These are phyloP conservation scores for Acanthopagrus latus DNA, from an alignment of 2,797 vertebrate genomes.

Conservation along the genomic window DNA sequence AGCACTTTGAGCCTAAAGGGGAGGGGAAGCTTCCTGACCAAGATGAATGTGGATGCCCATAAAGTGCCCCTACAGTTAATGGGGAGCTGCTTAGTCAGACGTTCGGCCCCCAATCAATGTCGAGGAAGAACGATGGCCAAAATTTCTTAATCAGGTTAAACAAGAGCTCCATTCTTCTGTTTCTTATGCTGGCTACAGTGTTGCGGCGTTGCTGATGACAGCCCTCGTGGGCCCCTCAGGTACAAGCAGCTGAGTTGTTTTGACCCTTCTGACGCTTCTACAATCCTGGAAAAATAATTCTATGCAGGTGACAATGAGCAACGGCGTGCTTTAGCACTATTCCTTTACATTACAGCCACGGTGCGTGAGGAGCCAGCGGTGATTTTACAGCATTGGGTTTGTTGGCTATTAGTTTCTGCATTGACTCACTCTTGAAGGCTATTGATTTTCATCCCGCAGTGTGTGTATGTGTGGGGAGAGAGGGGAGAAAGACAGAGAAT, in stretches of 20 bases:
- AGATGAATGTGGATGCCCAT: slow-evolving; percentile 64
- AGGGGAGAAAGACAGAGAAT: slow-evolving; percentile 54
- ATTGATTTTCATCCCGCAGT: slow-evolving; percentile 75
- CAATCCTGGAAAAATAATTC: slow-evolving; percentile 39
- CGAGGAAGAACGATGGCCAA: slow-evolving; percentile 34
- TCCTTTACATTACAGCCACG: slow-evolving; percentile 61
- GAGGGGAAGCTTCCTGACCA: slow-evolving; percentile 45
- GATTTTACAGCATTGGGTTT: slow-evolving; percentile 66
- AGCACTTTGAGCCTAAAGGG: slow-evolving; percentile 61
- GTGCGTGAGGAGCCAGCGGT: slow-evolving; percentile 53
- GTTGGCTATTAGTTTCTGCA: slow-evolving; percentile 77
- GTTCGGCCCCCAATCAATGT: slow-evolving; percentile 52
- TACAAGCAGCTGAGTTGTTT: slow-evolving; percentile 9
- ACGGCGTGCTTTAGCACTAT: slow-evolving; percentile 49
- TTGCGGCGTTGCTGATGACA: background rate
- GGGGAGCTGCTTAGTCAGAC: slow-evolving; percentile 68
- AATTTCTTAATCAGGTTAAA: slow-evolving; percentile 64
- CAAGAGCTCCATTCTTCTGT: slow-evolving; percentile 21
- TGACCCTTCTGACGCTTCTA: slow-evolving; percentile 25
- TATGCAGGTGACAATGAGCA: slow-evolving; percentile 36
- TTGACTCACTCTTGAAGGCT: slow-evolving; percentile 78
- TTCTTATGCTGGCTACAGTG: slow-evolving; percentile 1
- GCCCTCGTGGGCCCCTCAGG: background rate
- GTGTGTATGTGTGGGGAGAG: slow-evolving; percentile 28
- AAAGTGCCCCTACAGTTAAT: slow-evolving; percentile 64